Evolutionary conservation across 2,797 vertebrate genomes (phyloP).

Genomic region (Micrastur ruficollis): DNA sequence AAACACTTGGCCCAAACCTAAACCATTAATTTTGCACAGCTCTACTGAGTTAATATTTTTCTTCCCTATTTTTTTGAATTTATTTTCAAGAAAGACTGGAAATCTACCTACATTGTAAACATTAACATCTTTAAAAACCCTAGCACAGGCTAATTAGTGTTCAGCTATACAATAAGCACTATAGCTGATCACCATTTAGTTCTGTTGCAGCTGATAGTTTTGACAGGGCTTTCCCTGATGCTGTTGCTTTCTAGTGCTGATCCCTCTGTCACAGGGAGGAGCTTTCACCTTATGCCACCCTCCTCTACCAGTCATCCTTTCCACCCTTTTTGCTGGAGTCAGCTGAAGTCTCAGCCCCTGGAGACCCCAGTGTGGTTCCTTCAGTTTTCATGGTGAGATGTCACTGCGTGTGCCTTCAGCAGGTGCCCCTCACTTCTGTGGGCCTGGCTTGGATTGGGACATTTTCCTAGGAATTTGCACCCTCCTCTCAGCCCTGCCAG

Average conservation of each 20-base stretch:
- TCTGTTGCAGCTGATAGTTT: neutral
- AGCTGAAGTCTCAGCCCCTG: neutral
- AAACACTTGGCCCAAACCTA: neutral
- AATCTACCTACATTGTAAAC: neutral
- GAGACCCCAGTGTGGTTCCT: neutral
- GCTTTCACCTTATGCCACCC: neutral
- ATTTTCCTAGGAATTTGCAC: neutral
- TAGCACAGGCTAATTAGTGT: neutral
- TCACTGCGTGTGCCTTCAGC: neutral
- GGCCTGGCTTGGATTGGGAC: neutral
- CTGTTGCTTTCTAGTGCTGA: neutral
- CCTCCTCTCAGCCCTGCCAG: conserved; percentile 6
- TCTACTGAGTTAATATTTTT: neutral
- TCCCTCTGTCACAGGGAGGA: neutral
- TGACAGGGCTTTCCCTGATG: neutral
- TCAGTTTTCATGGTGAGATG: neutral
- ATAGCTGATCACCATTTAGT: neutral
- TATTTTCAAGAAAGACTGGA: neutral
- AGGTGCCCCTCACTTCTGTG: neutral
- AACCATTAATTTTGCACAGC: neutral
- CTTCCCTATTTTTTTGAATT: rapidly evolving
- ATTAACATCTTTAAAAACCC: neutral
- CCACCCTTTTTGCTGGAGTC: neutral
- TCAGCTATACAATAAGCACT: neutral
- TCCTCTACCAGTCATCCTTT: neutral